Base-by-base conservation (phyloP, 92 coral and sea anemone species). In the Porites evermanni region DNA sequence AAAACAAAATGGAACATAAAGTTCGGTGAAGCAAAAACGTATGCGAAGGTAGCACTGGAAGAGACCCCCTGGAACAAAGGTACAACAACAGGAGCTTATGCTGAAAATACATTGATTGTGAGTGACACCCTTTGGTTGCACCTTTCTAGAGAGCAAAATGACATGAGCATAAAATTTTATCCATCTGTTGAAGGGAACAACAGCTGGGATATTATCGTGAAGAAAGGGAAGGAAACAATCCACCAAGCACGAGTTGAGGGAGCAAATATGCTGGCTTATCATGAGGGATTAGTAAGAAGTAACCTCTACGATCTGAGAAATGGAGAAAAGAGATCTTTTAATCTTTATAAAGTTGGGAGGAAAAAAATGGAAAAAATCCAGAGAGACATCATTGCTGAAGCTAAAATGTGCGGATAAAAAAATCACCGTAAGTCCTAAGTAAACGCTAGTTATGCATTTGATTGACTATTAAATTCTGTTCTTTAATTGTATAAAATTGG, bases 271-370 rank as follows among this genome's bases (percentile, higher is more conserved):
- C 54, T 72, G 2, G 77, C 77, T 72, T 72, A 72, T 23, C 77
- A 72, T 13, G 32, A 26, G 32, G 32, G 32, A 26, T 26, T 26
- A 26, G 32, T 26, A 26, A 26, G 32, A 26, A 26, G 32, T 26
- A 26, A 26, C 32, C 32, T 26, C 32, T 26, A 26, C 32, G 32
- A 26, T 26, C 32, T 26, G 77, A 12, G 44, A 13, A 21, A 72
- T 72, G 77, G 77, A 72, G 77, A 72, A 53, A 19, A 72, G 77
- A 24, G 29, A 72, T 8, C 24, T 18, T 72, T 72, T 13, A 50
- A 72, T 23, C 77, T 72, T 24, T 72, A 72, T 24, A 50, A 72
- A 7, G 77, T 72, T 56, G 20, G 77, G 77, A 72, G 44, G 47
- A 29, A 72, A 72, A 23, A 72, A 53, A 72, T 72, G 77, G 77